These are phyloP conservation scores for Pinna nobilis DNA, from an alignment of 1,140 invertebrate genomes.

Conservation along the genomic window DNA sequence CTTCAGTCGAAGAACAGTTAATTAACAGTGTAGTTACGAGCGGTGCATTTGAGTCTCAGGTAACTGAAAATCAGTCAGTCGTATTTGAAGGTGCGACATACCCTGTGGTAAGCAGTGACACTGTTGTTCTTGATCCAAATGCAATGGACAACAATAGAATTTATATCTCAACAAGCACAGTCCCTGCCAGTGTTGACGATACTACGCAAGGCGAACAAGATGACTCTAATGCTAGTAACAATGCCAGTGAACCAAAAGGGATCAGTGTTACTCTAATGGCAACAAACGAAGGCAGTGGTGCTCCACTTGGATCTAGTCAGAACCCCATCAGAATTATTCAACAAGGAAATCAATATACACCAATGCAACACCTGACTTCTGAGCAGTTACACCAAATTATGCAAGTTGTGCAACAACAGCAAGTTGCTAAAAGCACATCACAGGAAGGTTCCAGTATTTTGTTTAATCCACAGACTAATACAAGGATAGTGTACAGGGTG, in stretches of 20 bases:
- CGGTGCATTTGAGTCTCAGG: background rate
- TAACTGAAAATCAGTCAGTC: background rate
- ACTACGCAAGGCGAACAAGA: slow-evolving; percentile 23
- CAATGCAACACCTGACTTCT: slow-evolving; percentile 78
- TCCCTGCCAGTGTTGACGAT: background rate
- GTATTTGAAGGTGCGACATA: background rate
- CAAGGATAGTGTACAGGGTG: slow-evolving; percentile 79
- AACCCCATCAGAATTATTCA: slow-evolving; percentile 82
- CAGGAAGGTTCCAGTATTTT: slow-evolving; percentile 75
- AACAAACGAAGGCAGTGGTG: slow-evolving; percentile 70
- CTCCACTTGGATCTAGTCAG: slow-evolving; percentile 78
- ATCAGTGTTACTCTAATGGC: slow-evolving; percentile 51
- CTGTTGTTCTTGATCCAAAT: slow-evolving; percentile 4
- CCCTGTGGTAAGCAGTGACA: background rate
- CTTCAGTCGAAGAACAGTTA: slow-evolving; percentile 3
- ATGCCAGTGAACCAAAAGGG: slow-evolving; percentile 1
- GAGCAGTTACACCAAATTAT: slow-evolving; percentile 81
- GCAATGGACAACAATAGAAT: background rate
- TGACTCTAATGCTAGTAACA: slow-evolving; percentile 23
- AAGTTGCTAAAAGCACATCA: slow-evolving; percentile 71
- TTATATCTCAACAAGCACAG: background rate
- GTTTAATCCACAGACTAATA: slow-evolving; percentile 78
- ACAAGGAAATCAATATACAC: slow-evolving; percentile 78
- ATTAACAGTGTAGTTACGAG: slow-evolving; percentile 6
- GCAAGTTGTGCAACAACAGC: slow-evolving; percentile 78